Evolutionary conservation across 2,113 vertebrate species (phyloP), one percentile per base, ranked within the genome.

Genomic region (Ochotona princeps): DNA sequence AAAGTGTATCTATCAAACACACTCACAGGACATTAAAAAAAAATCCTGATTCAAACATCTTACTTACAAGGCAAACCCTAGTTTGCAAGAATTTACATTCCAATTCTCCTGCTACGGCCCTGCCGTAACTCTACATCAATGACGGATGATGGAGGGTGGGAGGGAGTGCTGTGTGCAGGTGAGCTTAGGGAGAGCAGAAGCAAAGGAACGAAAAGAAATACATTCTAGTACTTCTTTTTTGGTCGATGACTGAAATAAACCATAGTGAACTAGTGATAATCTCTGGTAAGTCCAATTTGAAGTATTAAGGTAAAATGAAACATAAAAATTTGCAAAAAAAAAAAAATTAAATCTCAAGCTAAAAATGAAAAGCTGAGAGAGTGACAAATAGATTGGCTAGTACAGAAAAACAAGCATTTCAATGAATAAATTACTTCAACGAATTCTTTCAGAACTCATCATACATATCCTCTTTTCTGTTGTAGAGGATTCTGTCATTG

Each of bases 1-100:
- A 4, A 23, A 87, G 21, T 88, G 21, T 76, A 4, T 69, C 21
- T 74, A 73, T 32, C 47, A 83, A 84, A 57, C 47, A 11, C 88
- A 92, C 69, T 80, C 51, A 90, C 8, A 94, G 30, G 8, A 84
- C 17, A 88, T 60, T n/a, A n/a, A n/a, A 92, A 1, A 25, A 79
- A 90, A 88, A 82, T 25, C 28, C 80, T 86, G 89, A 69, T 35
- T 61, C 60, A 90, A 82, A 76, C 25, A 90, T 63, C 13, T 94
- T 70, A 88, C 69, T 12, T 30, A 73, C 26, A 54, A 84, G 26
- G 32, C 0, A 74, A 63, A 49, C 38, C n/a, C 23, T 25, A 76
- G 23, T n/a, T 67, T 88, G 90, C 72, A 74, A 74, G 20, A 30
- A 83, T 9, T 23, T 57, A 28, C 14, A 51, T 26, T 70, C n/a